Evolutionary conservation across 2,113 vertebrate genomes (phyloP).

Genomic region (Mesocricetus auratus): DNA sequence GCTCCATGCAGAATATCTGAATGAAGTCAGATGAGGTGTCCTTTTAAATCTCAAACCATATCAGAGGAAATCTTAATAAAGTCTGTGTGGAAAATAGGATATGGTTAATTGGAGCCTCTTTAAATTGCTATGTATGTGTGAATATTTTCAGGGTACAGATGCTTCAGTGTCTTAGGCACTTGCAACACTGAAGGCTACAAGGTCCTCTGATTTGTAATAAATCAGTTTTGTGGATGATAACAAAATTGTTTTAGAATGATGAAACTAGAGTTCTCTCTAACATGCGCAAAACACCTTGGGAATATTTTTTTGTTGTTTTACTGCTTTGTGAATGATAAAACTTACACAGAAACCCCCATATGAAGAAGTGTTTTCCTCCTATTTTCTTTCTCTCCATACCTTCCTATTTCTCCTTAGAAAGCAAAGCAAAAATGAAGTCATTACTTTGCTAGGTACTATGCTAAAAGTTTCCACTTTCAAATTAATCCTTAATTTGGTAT

Average conservation of each 20-base stretch:
- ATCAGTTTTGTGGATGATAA: background rate
- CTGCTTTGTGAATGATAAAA: background rate
- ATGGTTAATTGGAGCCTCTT: background rate
- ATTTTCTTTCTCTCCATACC: background rate
- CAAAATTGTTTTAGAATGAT: background rate
- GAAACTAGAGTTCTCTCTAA: background rate
- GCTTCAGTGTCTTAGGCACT: background rate
- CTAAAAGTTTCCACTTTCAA: constrained; percentile 19
- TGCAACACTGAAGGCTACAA: background rate
- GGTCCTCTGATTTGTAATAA: background rate
- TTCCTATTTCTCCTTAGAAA: background rate
- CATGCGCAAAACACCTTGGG: background rate
- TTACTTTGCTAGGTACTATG: background rate
- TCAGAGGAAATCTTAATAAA: background rate
- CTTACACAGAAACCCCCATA: background rate
- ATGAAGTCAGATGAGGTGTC: background rate
- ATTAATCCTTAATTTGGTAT: constrained; percentile 33
- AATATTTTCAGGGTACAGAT: background rate
- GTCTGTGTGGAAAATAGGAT: background rate
- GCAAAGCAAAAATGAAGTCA: background rate
- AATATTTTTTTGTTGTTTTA: background rate
- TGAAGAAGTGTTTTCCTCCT: background rate
- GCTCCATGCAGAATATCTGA: background rate
- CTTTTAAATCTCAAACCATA: background rate
- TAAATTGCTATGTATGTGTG: background rate